These are phyloP conservation scores for Hippocampus barbouri DNA, from an alignment of 2,113 vertebrate genomes.

Conservation along the genomic window DNA sequence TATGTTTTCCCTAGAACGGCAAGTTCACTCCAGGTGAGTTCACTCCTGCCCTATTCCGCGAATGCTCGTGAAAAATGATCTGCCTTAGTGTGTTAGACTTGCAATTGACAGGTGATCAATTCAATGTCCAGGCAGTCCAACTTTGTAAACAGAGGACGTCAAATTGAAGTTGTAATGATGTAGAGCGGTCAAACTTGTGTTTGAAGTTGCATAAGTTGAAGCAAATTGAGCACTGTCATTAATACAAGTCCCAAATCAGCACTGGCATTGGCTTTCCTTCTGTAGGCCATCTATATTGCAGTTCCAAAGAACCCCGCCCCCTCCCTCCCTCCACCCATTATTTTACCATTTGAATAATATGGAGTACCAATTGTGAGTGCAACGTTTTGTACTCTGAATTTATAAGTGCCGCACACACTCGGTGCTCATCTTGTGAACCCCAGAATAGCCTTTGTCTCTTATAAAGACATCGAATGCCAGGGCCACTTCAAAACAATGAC, in stretches of 20 bases:
- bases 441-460: slow-evolving; percentile 17
- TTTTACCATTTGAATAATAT: not conserved
- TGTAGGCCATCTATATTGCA: not conserved
- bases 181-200: not conserved
- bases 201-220: not conserved
- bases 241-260: not conserved
- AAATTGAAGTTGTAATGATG: not conserved
- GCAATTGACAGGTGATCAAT: not conserved
- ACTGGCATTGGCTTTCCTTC: not conserved
- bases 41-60: too few species aligned
- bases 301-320: not conserved
- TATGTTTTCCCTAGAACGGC: too few species aligned
- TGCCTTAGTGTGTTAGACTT: not conserved
- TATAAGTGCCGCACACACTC: slow-evolving; percentile 4
- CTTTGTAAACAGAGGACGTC: not conserved
- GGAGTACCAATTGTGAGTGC: not conserved
- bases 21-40: too few species aligned
- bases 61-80: not conserved
- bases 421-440: slow-evolving; percentile 9
- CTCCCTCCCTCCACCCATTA: not conserved
- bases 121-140: too few species aligned
- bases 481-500: slow-evolving; percentile 32
- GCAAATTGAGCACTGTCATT: not conserved
- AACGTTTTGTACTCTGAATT: not conserved
- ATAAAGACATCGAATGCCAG: slow-evolving; percentile 41